phyloP scores from a whole-genome alignment of 2,888 invertebrate species.

The Selenia dentaria region DNA sequence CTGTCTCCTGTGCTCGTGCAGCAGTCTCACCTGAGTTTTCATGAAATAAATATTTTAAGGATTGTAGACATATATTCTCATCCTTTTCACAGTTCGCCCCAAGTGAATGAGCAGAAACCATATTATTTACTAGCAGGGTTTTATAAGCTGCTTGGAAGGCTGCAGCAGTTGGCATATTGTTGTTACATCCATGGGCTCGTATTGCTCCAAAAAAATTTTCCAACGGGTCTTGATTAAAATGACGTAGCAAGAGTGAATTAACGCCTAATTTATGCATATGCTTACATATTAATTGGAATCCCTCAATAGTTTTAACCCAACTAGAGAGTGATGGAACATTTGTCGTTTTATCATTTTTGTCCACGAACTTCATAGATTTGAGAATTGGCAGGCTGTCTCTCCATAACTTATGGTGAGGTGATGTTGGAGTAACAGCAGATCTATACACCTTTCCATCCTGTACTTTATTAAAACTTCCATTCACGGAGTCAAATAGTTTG shows the following conservation, averaged over 20 bases:
- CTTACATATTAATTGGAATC: not conserved
- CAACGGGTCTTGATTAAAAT: not conserved
- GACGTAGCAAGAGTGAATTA: not conserved
- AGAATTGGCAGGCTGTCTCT: not conserved
- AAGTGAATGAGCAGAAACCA: not conserved
- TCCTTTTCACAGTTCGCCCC: not conserved
- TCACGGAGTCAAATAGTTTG: not conserved
- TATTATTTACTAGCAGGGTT: not conserved
- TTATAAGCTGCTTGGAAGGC: not conserved
- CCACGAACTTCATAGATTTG: not conserved
- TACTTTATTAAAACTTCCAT: not conserved
- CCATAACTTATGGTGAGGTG: not conserved
- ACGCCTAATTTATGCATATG: not conserved
- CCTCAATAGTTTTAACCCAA: not conserved
- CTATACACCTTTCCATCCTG: not conserved
- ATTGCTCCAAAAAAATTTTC: not conserved
- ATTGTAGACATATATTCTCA: not conserved
- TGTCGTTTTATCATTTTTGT: not conserved
- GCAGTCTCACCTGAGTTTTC: not conserved
- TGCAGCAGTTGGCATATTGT: not conserved
- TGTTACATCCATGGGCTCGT: not conserved
- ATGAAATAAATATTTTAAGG: not conserved
- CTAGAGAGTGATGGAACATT: not conserved
- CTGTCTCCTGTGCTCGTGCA: not conserved
- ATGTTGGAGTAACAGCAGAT: not conserved